Conservation (phyloP, 2,797 vertebrate genomes). For the Gymnoscopelus braueri region DNA sequence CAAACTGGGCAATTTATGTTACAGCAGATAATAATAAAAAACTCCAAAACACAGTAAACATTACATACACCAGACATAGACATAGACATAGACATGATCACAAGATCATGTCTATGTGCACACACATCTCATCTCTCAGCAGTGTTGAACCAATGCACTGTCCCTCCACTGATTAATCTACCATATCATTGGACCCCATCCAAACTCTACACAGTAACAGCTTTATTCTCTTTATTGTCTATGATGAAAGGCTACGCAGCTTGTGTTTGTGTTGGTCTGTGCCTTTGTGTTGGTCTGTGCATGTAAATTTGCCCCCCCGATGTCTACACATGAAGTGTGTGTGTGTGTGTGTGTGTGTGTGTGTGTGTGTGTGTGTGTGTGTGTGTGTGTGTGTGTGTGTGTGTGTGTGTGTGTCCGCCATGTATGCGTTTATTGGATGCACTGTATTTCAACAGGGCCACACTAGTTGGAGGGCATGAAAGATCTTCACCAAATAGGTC, state of each 20-base stretch:
- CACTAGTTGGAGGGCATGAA: constrained; percentile 46
- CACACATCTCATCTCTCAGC: constrained; percentile 37
- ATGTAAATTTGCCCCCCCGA: not conserved
- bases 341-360: constrained; percentile 14
- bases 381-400: constrained; percentile 17
- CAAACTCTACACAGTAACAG: constrained; percentile 34
- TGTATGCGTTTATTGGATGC: not conserved
- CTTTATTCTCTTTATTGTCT: constrained; percentile 34
- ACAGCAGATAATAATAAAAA: no score
- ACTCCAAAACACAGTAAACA: no score
- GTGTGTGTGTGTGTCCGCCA: not conserved
- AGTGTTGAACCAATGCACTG: not conserved
- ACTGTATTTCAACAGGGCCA: constrained; percentile 23
- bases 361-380: constrained; percentile 14
- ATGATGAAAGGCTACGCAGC: constrained; percentile 17
- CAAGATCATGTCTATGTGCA: not conserved
- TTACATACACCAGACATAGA: no score
- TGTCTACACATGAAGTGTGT: constrained; percentile 8
- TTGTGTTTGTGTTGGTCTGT: constrained; percentile 15
- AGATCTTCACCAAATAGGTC: constrained; percentile 60
- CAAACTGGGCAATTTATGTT: no score
- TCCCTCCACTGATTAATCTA: constrained; percentile 52
- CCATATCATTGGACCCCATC: constrained; percentile 37
- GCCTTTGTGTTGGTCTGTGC: constrained; percentile 19
- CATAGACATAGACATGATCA: no score